These are phyloP conservation scores for Apodemia zela DNA, from an alignment of 2,888 invertebrate genomes.

Conservation along the genomic window DNA sequence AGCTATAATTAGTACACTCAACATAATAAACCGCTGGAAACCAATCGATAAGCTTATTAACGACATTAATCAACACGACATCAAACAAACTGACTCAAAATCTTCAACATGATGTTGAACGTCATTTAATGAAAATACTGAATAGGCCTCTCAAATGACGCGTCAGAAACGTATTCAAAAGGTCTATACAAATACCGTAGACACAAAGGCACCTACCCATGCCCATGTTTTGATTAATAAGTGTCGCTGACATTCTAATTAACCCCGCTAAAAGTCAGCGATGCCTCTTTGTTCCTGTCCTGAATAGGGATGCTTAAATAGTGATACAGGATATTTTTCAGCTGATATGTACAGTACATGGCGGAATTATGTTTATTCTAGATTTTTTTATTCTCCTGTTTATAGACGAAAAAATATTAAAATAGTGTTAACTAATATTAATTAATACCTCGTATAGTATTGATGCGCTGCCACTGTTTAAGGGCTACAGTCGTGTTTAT, in stretches of 20 bases:
- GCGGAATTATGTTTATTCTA: neutral
- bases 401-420: no score
- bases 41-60: slow-evolving; percentile 6
- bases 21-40: neutral
- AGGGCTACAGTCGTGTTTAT: no score
- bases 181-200: slow-evolving; percentile 31
- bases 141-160: slow-evolving; percentile 30
- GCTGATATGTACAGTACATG: slow-evolving; percentile 9
- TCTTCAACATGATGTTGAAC: neutral
- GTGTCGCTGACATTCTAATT: slow-evolving; percentile 76
- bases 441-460: no score
- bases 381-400: no score
- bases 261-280: slow-evolving; percentile 67
- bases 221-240: slow-evolving; percentile 66
- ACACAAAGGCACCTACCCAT: slow-evolving; percentile 30
- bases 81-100: neutral
- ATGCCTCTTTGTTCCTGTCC: slow-evolving; percentile 55
- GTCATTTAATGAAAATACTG: slow-evolving; percentile 26
- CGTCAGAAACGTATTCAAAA: slow-evolving; percentile 28
- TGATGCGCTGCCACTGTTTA: no score
- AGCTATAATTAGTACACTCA: neutral
- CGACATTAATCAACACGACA: slow-evolving; percentile 7
- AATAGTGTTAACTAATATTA: no score
- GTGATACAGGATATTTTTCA: slow-evolving; percentile 28
- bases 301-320: slow-evolving; percentile 54